Evolutionary conservation across 2,113 vertebrate species (phyloP).

Genomic region (human): DNA sequence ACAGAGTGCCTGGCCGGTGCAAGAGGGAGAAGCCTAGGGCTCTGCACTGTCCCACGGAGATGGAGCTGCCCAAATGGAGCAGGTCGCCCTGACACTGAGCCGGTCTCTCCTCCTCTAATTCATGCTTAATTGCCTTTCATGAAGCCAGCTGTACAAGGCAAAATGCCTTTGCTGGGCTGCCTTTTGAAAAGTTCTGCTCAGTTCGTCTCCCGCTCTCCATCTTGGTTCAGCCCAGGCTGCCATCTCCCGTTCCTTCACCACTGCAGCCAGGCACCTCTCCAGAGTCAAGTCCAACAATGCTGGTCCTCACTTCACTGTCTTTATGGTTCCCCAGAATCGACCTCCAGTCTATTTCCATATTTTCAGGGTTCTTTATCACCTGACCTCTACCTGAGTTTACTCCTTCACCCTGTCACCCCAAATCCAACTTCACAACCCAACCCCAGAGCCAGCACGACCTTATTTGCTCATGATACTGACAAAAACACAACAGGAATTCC

Average conservation of each 20-base stretch:
- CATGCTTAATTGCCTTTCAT: background rate
- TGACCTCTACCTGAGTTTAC: rapidly evolving
- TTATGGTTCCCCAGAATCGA: too few species aligned
- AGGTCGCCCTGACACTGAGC: background rate
- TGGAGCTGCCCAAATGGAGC: background rate
- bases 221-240: too few species aligned
- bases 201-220: too few species aligned
- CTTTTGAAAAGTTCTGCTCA: background rate
- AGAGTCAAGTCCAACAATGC: rapidly evolving
- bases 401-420: background rate
- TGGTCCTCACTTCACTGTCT: too few species aligned
- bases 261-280: background rate
- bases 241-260: rapidly evolving
- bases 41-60: rapidly evolving
- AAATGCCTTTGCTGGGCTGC: background rate
- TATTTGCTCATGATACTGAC: rapidly evolving
- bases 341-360: rapidly evolving
- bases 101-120: background rate
- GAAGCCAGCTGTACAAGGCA: background rate
- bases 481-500: too few species aligned
- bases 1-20: background rate
- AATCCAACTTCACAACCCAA: background rate
- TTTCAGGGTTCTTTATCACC: background rate
- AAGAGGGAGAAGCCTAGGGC: background rate
- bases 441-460: rapidly evolving